A percentile compares a stretch with the other conserved stretches of the same genome.
These are phyloP conservation scores for Gobionotothen gibberifrons DNA, from an alignment of 2,797 vertebrate species.

Conservation along the genomic window DNA sequence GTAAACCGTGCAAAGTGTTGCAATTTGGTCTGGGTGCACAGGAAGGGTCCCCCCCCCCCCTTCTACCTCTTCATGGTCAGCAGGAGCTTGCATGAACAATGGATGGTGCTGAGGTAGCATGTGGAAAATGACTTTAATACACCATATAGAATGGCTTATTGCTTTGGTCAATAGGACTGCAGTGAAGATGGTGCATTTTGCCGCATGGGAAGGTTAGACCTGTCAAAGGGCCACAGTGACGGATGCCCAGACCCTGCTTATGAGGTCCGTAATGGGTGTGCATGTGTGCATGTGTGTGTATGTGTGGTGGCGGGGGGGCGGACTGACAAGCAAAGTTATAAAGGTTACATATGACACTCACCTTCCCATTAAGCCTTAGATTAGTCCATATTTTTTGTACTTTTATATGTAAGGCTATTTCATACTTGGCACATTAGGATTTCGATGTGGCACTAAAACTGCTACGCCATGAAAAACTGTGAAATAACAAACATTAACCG, in stretches of 20 bases:
- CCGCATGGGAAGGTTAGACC: slow-evolving; percentile 98
- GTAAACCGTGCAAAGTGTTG: slow-evolving; percentile 92
- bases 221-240: slow-evolving; percentile 94
- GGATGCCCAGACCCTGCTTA: slow-evolving; percentile 93
- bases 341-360: slow-evolving; percentile 96
- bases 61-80: slow-evolving; percentile 88
- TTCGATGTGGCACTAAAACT: slow-evolving; percentile 84
- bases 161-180: slow-evolving; percentile 99
- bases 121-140: slow-evolving; percentile 99
- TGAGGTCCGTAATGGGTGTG: slow-evolving; percentile 91
- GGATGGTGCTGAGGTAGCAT: slow-evolving; percentile 99
- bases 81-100: slow-evolving; percentile 99
- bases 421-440: slow-evolving; percentile 85
- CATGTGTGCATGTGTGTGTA: slow-evolving; percentile 53
- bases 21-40: slow-evolving; percentile 90
- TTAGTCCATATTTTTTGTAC: slow-evolving; percentile 87
- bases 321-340: slow-evolving; percentile 94
- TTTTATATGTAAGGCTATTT: slow-evolving; percentile 87
- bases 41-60: slow-evolving; percentile 5
- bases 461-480: slow-evolving; percentile 67
- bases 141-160: slow-evolving; percentile 99
- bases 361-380: slow-evolving; percentile 92
- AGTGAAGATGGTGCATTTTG: slow-evolving; percentile 94
- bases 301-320: slow-evolving; percentile 38
- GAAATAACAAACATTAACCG: slow-evolving; percentile 65